phyloP scores from a whole-genome alignment of 1,140 invertebrate genomes.

The Tetragonula clypearis region DNA sequence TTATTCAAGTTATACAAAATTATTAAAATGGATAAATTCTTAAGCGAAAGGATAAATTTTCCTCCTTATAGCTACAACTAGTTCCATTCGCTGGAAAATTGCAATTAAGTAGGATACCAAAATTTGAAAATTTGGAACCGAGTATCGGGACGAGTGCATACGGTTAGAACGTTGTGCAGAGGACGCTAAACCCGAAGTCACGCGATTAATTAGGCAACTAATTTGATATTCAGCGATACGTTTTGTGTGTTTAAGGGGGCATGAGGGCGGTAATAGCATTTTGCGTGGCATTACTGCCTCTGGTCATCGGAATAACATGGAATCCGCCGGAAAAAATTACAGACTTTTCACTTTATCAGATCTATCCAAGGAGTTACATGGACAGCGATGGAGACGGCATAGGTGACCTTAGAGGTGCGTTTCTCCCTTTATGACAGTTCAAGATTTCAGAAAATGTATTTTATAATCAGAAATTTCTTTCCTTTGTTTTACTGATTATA shows the following conservation, averaged over 20 bases:
- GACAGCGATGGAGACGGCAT: slow-evolving; percentile 88
- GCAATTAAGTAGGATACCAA: no score
- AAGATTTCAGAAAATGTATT: neutral
- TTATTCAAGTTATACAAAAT: no score
- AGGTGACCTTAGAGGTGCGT: slow-evolving; percentile 88
- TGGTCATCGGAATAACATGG: neutral
- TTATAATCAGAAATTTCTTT: neutral
- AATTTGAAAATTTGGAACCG: neutral
- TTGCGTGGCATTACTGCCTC: slow-evolving; percentile 3
- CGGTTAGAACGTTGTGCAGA: neutral
- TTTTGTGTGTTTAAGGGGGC: neutral
- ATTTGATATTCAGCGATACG: neutral
- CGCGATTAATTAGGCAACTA: neutral
- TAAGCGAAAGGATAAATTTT: neutral
- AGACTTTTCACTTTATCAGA: slow-evolving; percentile 86
- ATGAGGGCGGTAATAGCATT: slow-evolving; percentile 48
- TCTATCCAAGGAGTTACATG: slow-evolving; percentile 88
- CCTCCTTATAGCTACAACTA: no score
- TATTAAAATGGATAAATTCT: neutral
- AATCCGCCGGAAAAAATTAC: slow-evolving; percentile 84
- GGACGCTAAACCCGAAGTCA: neutral
- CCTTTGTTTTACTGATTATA: neutral
- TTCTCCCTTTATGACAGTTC: neutral
- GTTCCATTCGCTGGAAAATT: neutral
- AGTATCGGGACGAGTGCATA: neutral